Base-by-base conservation (phyloP, 2,888 invertebrate species). In the Eubasilissa splendida region DNA sequence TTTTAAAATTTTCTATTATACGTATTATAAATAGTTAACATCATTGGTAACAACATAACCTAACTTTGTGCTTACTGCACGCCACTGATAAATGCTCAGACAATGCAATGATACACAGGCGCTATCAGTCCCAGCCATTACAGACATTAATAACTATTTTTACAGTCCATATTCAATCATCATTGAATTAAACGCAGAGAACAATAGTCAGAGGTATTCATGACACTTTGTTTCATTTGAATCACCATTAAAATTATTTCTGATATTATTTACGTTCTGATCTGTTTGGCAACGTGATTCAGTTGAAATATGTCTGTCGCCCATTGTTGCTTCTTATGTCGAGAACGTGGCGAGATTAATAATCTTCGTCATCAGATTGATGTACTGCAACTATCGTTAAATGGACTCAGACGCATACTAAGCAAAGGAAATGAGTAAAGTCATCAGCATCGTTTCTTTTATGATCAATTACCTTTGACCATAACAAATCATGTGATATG, bases 191-290 rank as follows among this genome's bases (percentile, higher is more conserved):
- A 33, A 42, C 22, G n/a, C 59, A 4, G 1, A 11, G 74, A 74
- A 74, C 74, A 74, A 74, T 74, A n/a, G 74, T 31, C 58, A 42
- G 74, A 59, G 74, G 58, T 74, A 74, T 59, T 74, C 58, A 74
- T 74, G 74, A 74, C 74, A 74, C 42, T 70, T 70, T 59, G 59
- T 74, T 74, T 50, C 42, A 58, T 14, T 59, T 58, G 74, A 42
- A 59, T 59, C n/a, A n/a, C 50, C 74, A 74, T 50, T 74, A 74
- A 42, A 42, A 59, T 74, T 74, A 74, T 74, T 74, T 74, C 74
- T 56, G 74, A 74, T 74, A 74, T 42, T 42, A 42, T 59, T 70
- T 70, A 70, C 53, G 53, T 53, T 31, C 22, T 11, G 31, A 14
- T 59, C 74, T 4, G 58, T 74, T 74, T 74, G 74, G 74, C 74